Conservation (phyloP, 2,113 vertebrate species). For the Phyllopteryx taeniolatus region DNA sequence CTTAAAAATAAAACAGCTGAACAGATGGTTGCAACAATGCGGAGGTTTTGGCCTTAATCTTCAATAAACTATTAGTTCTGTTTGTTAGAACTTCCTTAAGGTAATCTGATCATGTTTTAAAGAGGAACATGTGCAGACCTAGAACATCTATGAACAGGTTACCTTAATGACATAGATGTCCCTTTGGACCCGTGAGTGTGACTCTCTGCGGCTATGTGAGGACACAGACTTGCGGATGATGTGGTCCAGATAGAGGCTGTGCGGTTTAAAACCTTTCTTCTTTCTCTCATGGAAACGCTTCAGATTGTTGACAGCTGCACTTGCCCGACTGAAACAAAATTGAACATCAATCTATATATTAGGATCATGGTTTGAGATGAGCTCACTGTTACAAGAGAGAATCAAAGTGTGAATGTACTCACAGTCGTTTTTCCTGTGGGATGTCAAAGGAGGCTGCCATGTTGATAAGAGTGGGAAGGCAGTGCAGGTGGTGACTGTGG, state of each 20-base stretch:
- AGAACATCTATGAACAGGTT: slow-evolving; percentile 11
- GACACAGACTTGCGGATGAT: slow-evolving; percentile 91
- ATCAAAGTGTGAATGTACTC: slow-evolving; percentile 62
- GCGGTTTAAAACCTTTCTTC: slow-evolving; percentile 91
- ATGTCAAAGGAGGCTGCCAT: slow-evolving; percentile 98
- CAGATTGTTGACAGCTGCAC: slow-evolving; percentile 91
- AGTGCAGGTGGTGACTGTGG: slow-evolving; percentile 96
- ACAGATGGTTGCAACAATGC: too few species aligned
- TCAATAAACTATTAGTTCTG: neutral
- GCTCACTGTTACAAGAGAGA: neutral
- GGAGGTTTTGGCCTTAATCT: neutral
- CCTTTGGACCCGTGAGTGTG: slow-evolving; percentile 83
- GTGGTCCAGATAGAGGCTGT: slow-evolving; percentile 95
- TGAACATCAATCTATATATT: neutral
- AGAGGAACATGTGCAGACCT: neutral
- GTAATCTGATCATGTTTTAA: neutral
- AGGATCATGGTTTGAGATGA: neutral
- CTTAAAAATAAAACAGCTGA: neutral
- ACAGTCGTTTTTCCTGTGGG: slow-evolving; percentile 92
- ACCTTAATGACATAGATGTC: slow-evolving; percentile 97
- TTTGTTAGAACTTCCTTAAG: neutral
- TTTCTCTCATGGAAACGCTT: slow-evolving; percentile 98
- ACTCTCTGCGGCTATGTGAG: slow-evolving; percentile 84
- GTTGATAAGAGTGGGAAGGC: slow-evolving; percentile 94
- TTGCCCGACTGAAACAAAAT: slow-evolving; percentile 81